Evolutionary conservation across 1,140 invertebrate species (phyloP).

Genomic region (Heliconius nattereri): DNA sequence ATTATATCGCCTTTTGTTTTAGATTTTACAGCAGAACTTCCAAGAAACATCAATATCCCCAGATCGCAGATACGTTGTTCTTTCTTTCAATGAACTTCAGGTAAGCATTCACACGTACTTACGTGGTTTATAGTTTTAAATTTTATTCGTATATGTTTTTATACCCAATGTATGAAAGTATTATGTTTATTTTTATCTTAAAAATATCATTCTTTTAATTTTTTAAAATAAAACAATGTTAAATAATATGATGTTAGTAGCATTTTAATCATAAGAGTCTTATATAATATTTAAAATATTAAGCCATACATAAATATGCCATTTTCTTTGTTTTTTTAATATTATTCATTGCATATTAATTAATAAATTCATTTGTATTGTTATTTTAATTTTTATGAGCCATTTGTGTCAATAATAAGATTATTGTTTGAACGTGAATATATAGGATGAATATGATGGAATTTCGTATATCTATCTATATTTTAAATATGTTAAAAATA

Average conservation of each 20-base stretch:
- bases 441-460: too few relatives aligned
- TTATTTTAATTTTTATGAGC: background rate
- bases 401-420: background rate
- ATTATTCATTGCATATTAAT: background rate
- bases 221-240: too few relatives aligned
- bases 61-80: constrained; percentile 53
- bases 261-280: too few relatives aligned
- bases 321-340: background rate
- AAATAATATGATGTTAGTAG: too few relatives aligned
- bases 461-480: too few relatives aligned
- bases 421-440: too few relatives aligned
- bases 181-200: too few relatives aligned
- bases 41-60: constrained; percentile 56
- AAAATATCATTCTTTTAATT: too few relatives aligned
- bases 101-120: constrained; percentile 43
- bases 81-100: constrained; percentile 59
- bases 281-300: too few relatives aligned
- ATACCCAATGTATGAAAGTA: background rate
- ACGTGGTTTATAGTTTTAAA: background rate
- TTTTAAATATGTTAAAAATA: too few relatives aligned
- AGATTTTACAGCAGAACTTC: constrained; percentile 64
- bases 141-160: too few relatives aligned
- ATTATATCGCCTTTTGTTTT: constrained; percentile 34
- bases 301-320: too few relatives aligned
- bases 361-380: background rate